Percentiles rank a stretch among this genome's conserved stretches.
Evolutionary conservation across 2,888 invertebrate genomes (phyloP).

Genomic region (Catotricha subobsoleta): DNA sequence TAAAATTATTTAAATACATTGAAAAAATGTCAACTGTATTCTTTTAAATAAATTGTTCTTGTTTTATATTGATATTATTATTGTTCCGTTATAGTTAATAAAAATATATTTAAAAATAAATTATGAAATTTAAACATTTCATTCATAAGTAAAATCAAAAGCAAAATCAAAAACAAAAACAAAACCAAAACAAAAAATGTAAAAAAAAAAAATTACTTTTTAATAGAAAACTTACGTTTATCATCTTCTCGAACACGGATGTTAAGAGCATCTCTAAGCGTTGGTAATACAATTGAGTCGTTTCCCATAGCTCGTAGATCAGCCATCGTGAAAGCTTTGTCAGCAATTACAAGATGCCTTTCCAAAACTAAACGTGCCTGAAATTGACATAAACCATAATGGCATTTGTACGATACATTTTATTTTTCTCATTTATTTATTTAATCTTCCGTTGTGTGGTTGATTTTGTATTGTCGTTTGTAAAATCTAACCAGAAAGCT

Average conservation of each 20-base stretch:
- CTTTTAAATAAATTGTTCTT: no score
- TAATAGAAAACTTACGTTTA: constrained; percentile 58
- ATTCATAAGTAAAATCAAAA: no score
- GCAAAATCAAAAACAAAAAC: no score
- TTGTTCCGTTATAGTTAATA: no score
- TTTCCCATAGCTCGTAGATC: constrained; percentile 52
- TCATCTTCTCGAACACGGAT: constrained; percentile 57
- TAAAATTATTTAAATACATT: no score
- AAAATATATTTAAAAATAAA: no score
- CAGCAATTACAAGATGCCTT: constrained; percentile 69
- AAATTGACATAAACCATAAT: no score
- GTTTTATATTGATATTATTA: no score
- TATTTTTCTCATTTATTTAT: neutral
- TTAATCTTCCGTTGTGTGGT: neutral
- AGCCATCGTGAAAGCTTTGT: constrained; percentile 62
- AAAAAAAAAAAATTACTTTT: no score
- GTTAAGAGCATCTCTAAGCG: constrained; percentile 52
- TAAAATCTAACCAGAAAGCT: neutral
- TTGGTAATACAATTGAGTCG: constrained; percentile 48
- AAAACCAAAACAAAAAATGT: no score
- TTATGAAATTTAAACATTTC: no score
- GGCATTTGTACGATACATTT: constrained; percentile 3
- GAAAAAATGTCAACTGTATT: no score
- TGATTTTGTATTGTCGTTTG: neutral
- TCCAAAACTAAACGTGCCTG: constrained; percentile 70